Percentiles rank a stretch among this genome's conserved stretches.
These are phyloP conservation scores for Bhutanitis thaidina DNA, from an alignment of 2,888 invertebrate genomes.

Conservation along the genomic window DNA sequence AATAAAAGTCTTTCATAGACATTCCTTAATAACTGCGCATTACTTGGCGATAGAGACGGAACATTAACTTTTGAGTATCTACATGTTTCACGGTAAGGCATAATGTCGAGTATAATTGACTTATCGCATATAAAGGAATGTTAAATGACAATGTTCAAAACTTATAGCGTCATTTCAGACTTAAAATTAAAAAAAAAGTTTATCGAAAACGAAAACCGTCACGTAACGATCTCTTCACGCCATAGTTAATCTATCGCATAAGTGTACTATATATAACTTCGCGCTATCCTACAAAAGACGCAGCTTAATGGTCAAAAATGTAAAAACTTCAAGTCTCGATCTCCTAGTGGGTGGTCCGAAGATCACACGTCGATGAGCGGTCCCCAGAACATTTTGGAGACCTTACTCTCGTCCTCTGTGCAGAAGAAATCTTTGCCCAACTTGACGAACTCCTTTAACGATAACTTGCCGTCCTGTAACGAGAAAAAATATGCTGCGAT, in stretches of 20 bases:
- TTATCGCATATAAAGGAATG: slow-evolving; percentile 5
- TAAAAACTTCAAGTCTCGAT: slow-evolving; percentile 6
- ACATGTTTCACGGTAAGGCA: neutral
- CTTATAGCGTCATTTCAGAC: slow-evolving; percentile 10
- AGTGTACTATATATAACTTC: neutral
- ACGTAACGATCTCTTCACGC: neutral
- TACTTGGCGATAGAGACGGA: neutral
- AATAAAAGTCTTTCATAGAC: neutral
- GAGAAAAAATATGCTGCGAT: too few relatives aligned
- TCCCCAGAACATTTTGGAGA: slow-evolving; percentile 93
- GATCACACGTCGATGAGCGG: slow-evolving; percentile 82
- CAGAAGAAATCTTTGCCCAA: slow-evolving; percentile 90
- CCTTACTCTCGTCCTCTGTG: slow-evolving; percentile 85
- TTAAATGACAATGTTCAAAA: neutral
- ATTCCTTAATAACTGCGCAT: neutral
- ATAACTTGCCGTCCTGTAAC: slow-evolving; percentile 85
- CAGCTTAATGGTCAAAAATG: slow-evolving; percentile 12
- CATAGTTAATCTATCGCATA: neutral
- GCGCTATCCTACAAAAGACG: slow-evolving; percentile 17
- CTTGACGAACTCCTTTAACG: slow-evolving; percentile 88
- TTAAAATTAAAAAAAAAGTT: neutral
- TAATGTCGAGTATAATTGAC: neutral
- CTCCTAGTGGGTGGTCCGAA: neutral
- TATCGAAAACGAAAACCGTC: neutral
- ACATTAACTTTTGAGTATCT: slow-evolving; percentile 1